These are phyloP conservation scores for Clivina fossor DNA, from an alignment of 2,888 invertebrate genomes.

Conservation along the genomic window DNA sequence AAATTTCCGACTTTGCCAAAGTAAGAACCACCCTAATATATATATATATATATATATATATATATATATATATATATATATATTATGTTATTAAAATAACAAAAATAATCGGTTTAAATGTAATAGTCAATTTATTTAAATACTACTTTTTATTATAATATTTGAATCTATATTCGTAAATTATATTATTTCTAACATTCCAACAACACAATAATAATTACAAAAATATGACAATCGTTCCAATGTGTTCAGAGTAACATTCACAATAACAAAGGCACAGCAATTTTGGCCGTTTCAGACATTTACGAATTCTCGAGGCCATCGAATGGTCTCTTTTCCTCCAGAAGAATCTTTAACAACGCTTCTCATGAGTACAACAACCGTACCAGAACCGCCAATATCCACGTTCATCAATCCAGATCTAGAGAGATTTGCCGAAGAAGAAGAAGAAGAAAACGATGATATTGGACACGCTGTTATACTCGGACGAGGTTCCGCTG, in stretches of 20 bases:
- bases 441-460: constrained; percentile 44
- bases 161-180: no score
- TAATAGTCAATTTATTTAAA: no score
- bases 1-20: no score
- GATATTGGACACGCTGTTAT: constrained; percentile 44
- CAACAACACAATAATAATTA: no score
- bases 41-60: no score
- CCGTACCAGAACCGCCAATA: constrained; percentile 4
- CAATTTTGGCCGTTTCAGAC: constrained; percentile 82
- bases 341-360: constrained; percentile 46
- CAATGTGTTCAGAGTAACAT: constrained; percentile 28
- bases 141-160: no score
- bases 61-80: no score
- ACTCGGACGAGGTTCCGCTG: constrained; percentile 51
- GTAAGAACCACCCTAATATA: no score
- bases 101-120: no score
- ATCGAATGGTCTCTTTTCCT: constrained; percentile 62
- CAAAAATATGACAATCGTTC: no score
- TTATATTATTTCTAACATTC: no score
- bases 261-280: constrained; percentile 62
- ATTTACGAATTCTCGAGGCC: constrained; percentile 69
- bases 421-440: constrained; percentile 53
- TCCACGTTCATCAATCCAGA: constrained; percentile 50
- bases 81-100: no score
- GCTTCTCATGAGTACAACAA: constrained; percentile 29